Base-by-base conservation (phyloP, 92 coral and sea anemone genomes). In the Phymanthus crucifer region DNA sequence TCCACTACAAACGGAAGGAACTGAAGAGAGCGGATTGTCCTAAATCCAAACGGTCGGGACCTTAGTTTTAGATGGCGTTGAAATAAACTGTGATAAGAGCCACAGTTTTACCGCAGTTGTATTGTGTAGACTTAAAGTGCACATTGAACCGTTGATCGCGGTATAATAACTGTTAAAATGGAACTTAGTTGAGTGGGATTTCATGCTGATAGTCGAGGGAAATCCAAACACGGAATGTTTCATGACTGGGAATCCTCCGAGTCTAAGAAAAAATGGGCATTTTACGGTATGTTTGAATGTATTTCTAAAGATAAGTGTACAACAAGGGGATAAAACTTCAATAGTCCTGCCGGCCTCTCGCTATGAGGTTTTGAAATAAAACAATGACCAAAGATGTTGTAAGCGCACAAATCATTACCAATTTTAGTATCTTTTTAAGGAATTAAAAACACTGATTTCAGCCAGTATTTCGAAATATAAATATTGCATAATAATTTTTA, bases 51-150 rank as follows among this genome's bases (percentile, higher is more conserved):
- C 50, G 48, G 26, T 54, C 14, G 10, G 66, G 17, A 12, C 32
- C 24, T 4, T 33, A 67, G 13, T 17, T 69, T 14, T 69, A 33
- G 73, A 72, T 14, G 58, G 69, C n/a, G 70, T 32, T 43, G 37
- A 74, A 47, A 13, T 48, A 9, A 50, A 74, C 31, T 17, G 3
- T 29, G 78, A 75, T 75, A 75, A 77, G 61, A 58, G 34, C 5
- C 23, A 35, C 56, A 12, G 78, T 26, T 66, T 32, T 24, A 36
- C 18, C 16, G 64, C 32, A 1, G 46, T 56, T 7, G 26, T 36
- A 77, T 61, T 58, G 58, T 33, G 45, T 23, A 24, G 56, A 36
- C 45, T 64, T 77, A 61, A 76, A 75, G 80, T 54, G 67, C 31
- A 75, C 80, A 57, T 54, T 57, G 71, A 57, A 1, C 26, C 34